Conservation (phyloP, 1,140 invertebrate species). For the Drosophila rhopaloa region DNA sequence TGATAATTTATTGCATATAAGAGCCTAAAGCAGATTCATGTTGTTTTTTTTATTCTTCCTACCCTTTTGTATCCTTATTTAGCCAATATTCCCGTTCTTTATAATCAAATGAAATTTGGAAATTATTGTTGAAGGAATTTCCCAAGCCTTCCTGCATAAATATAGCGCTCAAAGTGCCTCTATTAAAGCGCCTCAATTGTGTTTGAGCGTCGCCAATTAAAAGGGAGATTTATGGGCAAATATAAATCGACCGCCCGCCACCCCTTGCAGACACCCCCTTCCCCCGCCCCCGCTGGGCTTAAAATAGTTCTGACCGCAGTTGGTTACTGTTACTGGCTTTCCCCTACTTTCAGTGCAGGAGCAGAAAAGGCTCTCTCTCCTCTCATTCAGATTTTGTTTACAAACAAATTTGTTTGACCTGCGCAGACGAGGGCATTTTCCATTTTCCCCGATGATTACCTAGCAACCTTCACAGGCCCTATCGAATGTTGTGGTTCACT, state of each 20-base stretch:
- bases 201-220: slow-evolving; percentile 37
- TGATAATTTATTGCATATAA: neutral
- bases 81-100: neutral
- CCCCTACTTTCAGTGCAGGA: slow-evolving; percentile 43
- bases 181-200: slow-evolving; percentile 23
- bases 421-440: slow-evolving; percentile 54
- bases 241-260: slow-evolving; percentile 20
- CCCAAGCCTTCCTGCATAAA: slow-evolving; percentile 10
- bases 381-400: slow-evolving; percentile 63
- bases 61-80: slow-evolving; percentile 8
- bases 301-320: slow-evolving; percentile 50
- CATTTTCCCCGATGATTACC: slow-evolving; percentile 20
- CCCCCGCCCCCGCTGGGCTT: neutral
- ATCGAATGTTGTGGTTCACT: slow-evolving; percentile 47
- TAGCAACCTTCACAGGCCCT: slow-evolving; percentile 38
- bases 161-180: slow-evolving; percentile 21
- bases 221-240: slow-evolving; percentile 30
- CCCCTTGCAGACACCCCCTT: slow-evolving; percentile 16
- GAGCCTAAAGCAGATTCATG: neutral
- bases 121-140: slow-evolving; percentile 1
- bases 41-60: too few relatives aligned
- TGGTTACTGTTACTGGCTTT: slow-evolving; percentile 48
- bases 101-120: slow-evolving; percentile 22
- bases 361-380: slow-evolving; percentile 7
- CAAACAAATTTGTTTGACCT: slow-evolving; percentile 79